Conservation (phyloP, 2,888 invertebrate genomes). For the Ophraella communa region DNA sequence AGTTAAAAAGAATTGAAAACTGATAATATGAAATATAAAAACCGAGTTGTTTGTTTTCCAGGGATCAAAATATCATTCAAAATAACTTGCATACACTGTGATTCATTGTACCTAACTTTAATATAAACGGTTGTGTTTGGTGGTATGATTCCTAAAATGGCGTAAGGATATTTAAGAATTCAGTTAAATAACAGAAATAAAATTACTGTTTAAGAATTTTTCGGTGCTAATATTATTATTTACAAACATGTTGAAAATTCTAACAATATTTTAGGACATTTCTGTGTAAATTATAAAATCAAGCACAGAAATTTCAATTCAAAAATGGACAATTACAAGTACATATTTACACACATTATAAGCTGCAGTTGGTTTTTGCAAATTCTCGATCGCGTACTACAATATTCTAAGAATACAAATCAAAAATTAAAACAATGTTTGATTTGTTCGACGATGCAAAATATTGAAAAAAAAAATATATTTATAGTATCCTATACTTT, state of each 20-base stretch:
- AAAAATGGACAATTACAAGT: no score
- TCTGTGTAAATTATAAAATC: background rate
- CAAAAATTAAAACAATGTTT: no score
- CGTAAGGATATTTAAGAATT: background rate
- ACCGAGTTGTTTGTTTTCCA: background rate
- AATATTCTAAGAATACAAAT: no score
- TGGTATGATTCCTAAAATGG: background rate
- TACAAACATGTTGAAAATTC: background rate
- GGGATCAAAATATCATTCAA: constrained; percentile 9
- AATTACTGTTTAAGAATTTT: background rate
- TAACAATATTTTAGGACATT: background rate
- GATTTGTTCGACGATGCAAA: no score
- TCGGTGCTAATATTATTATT: background rate
- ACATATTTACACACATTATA: no score
- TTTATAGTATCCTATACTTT: no score
- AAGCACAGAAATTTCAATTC: background rate
- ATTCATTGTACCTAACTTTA: constrained; percentile 14
- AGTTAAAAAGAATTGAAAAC: background rate
- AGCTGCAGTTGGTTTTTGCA: no score
- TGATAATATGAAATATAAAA: background rate
- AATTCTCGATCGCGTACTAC: no score
- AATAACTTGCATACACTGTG: background rate
- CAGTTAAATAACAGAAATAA: background rate
- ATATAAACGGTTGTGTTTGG: constrained; percentile 6
- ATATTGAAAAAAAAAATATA: no score